Evolutionary conservation across 2,888 invertebrate genomes (phyloP).

Genomic region (Melinaea menophilus): DNA sequence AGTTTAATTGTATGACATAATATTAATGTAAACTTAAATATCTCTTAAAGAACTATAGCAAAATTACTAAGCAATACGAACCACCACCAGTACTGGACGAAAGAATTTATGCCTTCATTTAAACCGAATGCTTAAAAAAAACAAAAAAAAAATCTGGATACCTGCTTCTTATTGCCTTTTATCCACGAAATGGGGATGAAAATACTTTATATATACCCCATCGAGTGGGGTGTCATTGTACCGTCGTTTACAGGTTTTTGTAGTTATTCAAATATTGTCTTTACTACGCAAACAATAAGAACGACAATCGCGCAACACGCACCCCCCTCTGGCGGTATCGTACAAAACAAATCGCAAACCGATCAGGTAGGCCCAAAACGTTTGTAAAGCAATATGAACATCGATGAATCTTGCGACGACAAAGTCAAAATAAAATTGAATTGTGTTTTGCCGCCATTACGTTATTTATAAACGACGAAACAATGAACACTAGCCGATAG

Average conservation of each 20-base stretch:
- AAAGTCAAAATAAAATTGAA: conserved; percentile 1
- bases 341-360: conserved; percentile 4
- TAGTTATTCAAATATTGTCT: background rate
- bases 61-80: too few relatives aligned
- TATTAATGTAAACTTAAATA: too few relatives aligned
- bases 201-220: background rate
- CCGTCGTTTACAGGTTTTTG: too few relatives aligned
- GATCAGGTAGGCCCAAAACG: background rate
- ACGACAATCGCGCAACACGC: background rate
- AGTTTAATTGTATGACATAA: too few relatives aligned
- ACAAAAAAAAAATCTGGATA: background rate
- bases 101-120: too few relatives aligned
- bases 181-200: conserved; percentile 1
- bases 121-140: too few relatives aligned
- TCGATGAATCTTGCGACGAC: background rate
- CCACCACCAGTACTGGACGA: too few relatives aligned
- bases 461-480: too few relatives aligned
- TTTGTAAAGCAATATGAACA: background rate
- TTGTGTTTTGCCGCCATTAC: too few relatives aligned
- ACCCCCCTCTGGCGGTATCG: background rate
- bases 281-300: background rate
- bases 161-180: background rate
- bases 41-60: too few relatives aligned
- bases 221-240: too few relatives aligned
- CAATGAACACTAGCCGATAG: too few relatives aligned